These are phyloP conservation scores for Batillaria attramentaria DNA, from an alignment of 1,140 invertebrate genomes.

Conservation along the genomic window DNA sequence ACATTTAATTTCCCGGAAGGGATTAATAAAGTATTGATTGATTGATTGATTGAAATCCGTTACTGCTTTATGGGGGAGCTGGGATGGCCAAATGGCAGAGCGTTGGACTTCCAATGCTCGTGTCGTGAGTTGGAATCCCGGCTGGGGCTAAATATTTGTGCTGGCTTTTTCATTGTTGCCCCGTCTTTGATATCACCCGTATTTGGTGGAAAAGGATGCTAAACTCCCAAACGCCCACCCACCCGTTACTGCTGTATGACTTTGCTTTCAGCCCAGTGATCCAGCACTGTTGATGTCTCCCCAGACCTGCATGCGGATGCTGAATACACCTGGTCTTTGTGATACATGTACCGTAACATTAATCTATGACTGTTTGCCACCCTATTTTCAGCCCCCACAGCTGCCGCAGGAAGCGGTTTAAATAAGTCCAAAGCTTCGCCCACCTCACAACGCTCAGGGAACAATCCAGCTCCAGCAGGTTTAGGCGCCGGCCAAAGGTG, in stretches of 20 bases:
- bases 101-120: too few relatives aligned
- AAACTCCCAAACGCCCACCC: not conserved
- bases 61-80: too few relatives aligned
- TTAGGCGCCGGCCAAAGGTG: slow-evolving; percentile 13
- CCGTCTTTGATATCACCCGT: too few relatives aligned
- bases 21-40: too few relatives aligned
- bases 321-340: not conserved
- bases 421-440: slow-evolving; percentile 10
- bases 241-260: not conserved
- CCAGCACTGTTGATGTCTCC: too few relatives aligned
- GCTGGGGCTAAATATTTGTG: too few relatives aligned
- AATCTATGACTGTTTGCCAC: not conserved
- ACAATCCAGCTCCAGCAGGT: not conserved
- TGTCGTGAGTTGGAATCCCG: too few relatives aligned
- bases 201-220: not conserved
- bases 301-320: too few relatives aligned
- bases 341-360: not conserved
- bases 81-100: too few relatives aligned
- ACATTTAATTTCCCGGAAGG: too few relatives aligned
- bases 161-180: too few relatives aligned
- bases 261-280: slow-evolving; percentile 13
- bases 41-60: too few relatives aligned
- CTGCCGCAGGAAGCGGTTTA: slow-evolving; percentile 8
- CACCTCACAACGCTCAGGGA: slow-evolving; percentile 14
- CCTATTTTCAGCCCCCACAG: slow-evolving; percentile 4